These are phyloP conservation scores for Tuberolachnus salignus DNA, from an alignment of 2,888 invertebrate species.

Conservation along the genomic window DNA sequence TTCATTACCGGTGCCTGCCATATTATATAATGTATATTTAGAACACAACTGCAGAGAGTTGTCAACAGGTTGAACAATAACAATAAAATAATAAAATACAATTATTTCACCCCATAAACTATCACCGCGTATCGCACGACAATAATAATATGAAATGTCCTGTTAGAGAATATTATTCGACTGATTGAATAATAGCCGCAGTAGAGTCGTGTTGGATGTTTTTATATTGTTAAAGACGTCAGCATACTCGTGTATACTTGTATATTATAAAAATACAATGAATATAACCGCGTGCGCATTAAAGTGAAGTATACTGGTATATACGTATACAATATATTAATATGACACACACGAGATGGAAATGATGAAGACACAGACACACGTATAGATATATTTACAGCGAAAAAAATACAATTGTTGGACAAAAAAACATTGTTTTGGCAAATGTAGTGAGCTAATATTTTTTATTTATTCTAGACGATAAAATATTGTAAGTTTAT, in stretches of 20 bases:
- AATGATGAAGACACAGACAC: no score
- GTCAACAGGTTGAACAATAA: background rate
- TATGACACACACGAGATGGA: no score
- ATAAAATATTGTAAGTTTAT: no score
- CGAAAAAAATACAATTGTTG: background rate
- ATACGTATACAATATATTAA: no score
- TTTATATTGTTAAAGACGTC: no score
- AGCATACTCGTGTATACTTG: background rate
- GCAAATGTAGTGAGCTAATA: background rate
- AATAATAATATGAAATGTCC: background rate
- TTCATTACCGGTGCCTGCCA: no score
- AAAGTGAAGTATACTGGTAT: background rate
- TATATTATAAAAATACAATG: background rate
- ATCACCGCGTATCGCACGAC: background rate
- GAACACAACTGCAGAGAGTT: background rate
- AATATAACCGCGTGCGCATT: background rate
- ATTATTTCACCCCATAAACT: background rate
- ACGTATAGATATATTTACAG: no score
- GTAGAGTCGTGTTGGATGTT: background rate
- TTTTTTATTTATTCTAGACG: background rate
- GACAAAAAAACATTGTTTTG: slow-evolving; percentile 3
- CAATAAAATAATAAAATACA: background rate
- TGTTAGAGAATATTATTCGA: background rate
- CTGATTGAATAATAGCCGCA: background rate
- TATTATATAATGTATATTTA: slow-evolving; percentile 9